These are phyloP conservation scores for Oxytorus armatus DNA, from an alignment of 2,888 invertebrate species.

Conservation along the genomic window DNA sequence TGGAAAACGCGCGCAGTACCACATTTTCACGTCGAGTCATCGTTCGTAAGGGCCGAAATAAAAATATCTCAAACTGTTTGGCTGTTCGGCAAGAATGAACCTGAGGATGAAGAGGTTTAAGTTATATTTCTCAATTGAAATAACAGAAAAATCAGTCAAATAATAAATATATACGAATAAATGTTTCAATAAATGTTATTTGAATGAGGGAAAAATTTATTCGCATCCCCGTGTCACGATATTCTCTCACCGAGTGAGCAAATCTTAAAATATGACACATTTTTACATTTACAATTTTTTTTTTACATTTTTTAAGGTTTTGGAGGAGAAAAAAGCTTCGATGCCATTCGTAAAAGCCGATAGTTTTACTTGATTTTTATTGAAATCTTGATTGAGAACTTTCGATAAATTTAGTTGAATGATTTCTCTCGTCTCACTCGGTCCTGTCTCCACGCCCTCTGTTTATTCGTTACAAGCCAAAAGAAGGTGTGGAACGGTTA, in stretches of 20 bases:
- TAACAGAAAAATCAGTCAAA: no score
- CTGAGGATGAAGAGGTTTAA: no score
- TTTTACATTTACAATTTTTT: no score
- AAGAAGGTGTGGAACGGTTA: conserved; percentile 42
- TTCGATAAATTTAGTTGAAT: conserved; percentile 50
- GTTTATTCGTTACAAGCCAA: conserved; percentile 47
- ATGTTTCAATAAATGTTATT: no score
- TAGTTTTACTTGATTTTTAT: not conserved
- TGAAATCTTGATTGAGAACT: conserved; percentile 52
- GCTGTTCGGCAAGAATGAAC: not conserved
- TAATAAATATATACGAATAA: no score
- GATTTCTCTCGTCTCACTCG: conserved; percentile 13
- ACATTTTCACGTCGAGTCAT: conserved; percentile 70
- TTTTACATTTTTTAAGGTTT: no score
- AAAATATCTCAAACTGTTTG: conserved; percentile 25
- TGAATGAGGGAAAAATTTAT: no score
- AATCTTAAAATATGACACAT: no score
- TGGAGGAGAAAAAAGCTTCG: no score
- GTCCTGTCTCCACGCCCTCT: conserved; percentile 22
- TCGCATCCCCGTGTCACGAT: no score
- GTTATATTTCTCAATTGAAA: no score
- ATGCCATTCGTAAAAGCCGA: not conserved
- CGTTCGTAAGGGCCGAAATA: conserved; percentile 65
- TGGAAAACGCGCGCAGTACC: conserved; percentile 54
- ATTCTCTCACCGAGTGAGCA: no score